These are phyloP conservation scores for Pyralis farinalis DNA, from an alignment of 2,888 invertebrate species.

Conservation along the genomic window DNA sequence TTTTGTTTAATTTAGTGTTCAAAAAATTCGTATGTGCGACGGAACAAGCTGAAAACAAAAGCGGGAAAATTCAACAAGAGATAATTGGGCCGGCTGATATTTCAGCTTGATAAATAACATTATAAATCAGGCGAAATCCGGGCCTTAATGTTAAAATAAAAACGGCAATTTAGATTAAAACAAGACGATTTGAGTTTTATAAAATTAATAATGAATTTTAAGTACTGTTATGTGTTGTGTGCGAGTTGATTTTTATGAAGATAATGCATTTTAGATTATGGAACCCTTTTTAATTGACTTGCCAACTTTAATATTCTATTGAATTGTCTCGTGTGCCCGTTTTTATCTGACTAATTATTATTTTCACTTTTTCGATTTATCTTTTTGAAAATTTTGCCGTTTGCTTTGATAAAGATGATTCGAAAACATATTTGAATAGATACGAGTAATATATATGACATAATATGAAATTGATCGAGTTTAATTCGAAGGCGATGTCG, in stretches of 20 bases:
- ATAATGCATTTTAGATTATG: background rate
- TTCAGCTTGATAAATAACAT: conserved; percentile 63
- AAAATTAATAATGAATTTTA: conserved; percentile 31
- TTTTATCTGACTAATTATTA: too few species aligned
- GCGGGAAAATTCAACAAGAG: conserved; percentile 44
- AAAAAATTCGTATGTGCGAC: conserved; percentile 15
- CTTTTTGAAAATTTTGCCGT: too few species aligned
- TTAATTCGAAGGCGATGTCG: too few species aligned
- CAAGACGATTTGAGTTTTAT: conserved; percentile 34
- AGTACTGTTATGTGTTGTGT: conserved; percentile 6
- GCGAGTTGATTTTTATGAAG: background rate
- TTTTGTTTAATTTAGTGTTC: conserved; percentile 5
- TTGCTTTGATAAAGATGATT: too few species aligned
- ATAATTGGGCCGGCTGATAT: conserved; percentile 65
- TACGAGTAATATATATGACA: too few species aligned
- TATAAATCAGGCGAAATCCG: conserved; percentile 52
- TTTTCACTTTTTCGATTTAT: too few species aligned
- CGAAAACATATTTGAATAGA: too few species aligned
- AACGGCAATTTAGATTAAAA: conserved; percentile 41
- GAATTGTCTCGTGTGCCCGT: too few species aligned
- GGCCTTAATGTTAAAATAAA: conserved; percentile 47
- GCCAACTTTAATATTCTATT: too few species aligned
- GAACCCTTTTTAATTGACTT: too few species aligned
- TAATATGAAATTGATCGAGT: too few species aligned
- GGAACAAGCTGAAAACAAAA: conserved; percentile 25